Conservation (phyloP, 2,888 invertebrate genomes). For the Shargacucullia verbasci region DNA sequence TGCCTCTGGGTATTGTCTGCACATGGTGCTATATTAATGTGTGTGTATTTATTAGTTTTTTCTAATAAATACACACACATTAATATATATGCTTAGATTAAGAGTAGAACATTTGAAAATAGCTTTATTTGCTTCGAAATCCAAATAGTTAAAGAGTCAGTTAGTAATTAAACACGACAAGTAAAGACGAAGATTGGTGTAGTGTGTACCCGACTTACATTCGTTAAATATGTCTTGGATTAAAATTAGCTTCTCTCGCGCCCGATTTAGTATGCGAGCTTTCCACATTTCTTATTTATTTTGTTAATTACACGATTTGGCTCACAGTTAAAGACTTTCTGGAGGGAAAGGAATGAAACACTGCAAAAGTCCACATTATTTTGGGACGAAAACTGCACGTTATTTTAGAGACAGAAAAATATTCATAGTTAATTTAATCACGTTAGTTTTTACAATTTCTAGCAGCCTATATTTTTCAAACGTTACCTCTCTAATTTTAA, state of each 20-base stretch:
- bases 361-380: background rate
- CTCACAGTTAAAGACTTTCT: background rate
- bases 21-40: too few relatives aligned
- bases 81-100: background rate
- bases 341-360: background rate
- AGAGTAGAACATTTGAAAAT: background rate
- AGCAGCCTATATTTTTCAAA: too few relatives aligned
- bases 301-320: constrained; percentile 18
- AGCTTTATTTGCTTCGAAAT: background rate
- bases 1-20: too few relatives aligned
- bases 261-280: constrained; percentile 15
- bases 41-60: too few relatives aligned
- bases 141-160: background rate
- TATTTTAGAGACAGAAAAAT: too few relatives aligned
- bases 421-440: too few relatives aligned
- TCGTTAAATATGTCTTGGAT: constrained; percentile 31
- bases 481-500: too few relatives aligned
- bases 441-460: too few relatives aligned
- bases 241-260: constrained; percentile 17
- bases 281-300: constrained; percentile 22
- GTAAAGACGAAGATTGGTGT: background rate
- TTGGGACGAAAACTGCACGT: too few relatives aligned
- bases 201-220: constrained; percentile 16
- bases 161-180: background rate
- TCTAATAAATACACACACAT: too few relatives aligned